phyloP scores from a whole-genome alignment of 2,797 vertebrate genomes.

The Pogoniulus pusillus region DNA sequence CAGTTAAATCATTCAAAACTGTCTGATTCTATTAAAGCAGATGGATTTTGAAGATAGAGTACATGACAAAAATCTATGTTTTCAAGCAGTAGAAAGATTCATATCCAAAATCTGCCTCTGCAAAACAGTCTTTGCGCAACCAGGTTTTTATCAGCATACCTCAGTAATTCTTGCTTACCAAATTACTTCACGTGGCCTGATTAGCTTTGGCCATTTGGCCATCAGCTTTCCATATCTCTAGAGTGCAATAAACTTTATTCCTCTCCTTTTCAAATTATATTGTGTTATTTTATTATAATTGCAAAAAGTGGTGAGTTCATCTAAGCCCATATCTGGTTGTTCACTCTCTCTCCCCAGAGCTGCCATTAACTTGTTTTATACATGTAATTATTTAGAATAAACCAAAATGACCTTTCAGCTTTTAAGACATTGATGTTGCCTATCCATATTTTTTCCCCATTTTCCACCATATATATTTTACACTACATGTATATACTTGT shows the following conservation, averaged over 20 bases:
- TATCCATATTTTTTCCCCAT: background rate
- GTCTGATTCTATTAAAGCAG: background rate
- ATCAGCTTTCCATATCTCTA: background rate
- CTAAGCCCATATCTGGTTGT: no score
- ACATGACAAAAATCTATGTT: background rate
- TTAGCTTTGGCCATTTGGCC: background rate
- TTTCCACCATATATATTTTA: no score
- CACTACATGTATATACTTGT: no score
- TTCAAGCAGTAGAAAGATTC: background rate
- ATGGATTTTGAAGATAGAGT: background rate
- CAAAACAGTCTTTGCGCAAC: background rate
- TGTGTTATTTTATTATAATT: no score
- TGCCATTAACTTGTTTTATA: no score
- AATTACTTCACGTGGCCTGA: background rate
- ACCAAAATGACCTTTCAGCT: no score
- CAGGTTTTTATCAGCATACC: background rate
- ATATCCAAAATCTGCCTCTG: background rate
- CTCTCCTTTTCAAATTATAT: no score
- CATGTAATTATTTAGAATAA: no score
- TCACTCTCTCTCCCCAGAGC: no score
- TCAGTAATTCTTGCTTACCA: background rate
- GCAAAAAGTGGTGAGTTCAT: no score
- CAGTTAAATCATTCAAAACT: conserved; percentile 24
- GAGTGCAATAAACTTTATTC: background rate
- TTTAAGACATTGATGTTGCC: background rate